phyloP scores from a whole-genome alignment of 2,113 vertebrate species.

The Cyanoliseus patagonus region DNA sequence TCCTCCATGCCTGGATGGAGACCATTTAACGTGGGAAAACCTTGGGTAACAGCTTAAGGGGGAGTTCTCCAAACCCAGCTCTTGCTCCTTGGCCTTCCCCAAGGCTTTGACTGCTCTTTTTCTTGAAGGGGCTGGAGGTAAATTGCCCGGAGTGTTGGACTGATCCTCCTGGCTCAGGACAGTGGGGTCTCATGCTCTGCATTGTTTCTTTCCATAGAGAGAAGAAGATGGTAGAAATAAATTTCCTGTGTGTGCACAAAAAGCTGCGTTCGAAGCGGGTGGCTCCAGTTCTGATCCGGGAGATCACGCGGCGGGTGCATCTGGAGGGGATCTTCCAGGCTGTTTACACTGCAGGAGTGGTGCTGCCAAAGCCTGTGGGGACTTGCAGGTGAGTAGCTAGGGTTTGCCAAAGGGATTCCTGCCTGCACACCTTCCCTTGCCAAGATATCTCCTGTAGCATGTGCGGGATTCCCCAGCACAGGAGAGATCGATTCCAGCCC shows the following conservation, averaged over 20 bases:
- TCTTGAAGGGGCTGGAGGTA: background rate
- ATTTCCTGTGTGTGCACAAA: conserved; percentile 98
- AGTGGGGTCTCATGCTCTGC: background rate
- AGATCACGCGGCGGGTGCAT: conserved; percentile 96
- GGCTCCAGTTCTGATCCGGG: conserved; percentile 93
- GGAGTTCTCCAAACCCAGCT: background rate
- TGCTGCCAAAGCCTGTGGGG: conserved; percentile 96
- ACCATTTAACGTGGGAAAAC: background rate
- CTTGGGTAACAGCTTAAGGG: background rate
- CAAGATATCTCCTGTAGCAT: fast-evolving
- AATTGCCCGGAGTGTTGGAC: background rate
- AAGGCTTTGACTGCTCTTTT: background rate
- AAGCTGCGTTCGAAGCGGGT: conserved; percentile 97
- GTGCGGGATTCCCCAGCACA: background rate
- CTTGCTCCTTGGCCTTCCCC: background rate
- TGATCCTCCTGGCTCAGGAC: background rate
- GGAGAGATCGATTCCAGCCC: background rate
- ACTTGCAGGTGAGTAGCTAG: conserved; percentile 87
- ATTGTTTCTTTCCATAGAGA: conserved; percentile 74
- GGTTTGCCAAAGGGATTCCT: background rate
- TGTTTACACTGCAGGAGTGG: conserved; percentile 96
- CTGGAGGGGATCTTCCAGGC: conserved; percentile 98
- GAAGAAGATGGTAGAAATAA: conserved; percentile 99
- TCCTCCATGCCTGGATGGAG: background rate
- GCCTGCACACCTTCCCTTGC: background rate